Conservation (phyloP, 2,797 vertebrate species). For the Artibeus lituratus region DNA sequence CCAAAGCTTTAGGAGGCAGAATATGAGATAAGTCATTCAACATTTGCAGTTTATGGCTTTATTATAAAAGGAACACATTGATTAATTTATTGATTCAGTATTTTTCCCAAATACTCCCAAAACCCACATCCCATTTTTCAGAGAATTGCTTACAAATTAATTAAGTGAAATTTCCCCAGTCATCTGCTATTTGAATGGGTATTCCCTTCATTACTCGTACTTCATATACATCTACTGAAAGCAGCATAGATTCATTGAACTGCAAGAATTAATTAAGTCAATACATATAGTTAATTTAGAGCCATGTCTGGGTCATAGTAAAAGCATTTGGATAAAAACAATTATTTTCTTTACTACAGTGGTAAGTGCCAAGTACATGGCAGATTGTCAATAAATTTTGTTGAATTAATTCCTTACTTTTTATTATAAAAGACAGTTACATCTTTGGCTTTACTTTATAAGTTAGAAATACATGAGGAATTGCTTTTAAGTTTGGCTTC, state of each 20-base stretch:
- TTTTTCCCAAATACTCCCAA: background rate
- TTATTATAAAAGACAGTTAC: background rate
- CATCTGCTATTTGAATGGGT: background rate
- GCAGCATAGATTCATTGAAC: background rate
- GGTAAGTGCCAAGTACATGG: background rate
- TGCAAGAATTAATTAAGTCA: background rate
- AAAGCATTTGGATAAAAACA: background rate
- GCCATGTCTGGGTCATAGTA: background rate
- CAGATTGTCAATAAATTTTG: background rate
- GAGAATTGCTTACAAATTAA: background rate
- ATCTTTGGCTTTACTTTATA: background rate
- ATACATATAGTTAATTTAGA: background rate
- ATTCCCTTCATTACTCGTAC: background rate
- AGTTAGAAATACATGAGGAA: constrained; percentile 5
- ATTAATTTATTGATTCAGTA: background rate
- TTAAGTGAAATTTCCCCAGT: background rate
- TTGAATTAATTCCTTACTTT: background rate
- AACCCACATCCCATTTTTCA: background rate
- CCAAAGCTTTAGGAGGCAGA: background rate
- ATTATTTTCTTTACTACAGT: background rate
- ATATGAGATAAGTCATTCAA: background rate
- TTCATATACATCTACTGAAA: background rate
- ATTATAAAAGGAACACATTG: background rate
- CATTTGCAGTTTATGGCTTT: background rate
- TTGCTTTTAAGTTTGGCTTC: background rate